Conservation (phyloP, 2,797 vertebrate genomes). For the Oreochromis grahami region DNA sequence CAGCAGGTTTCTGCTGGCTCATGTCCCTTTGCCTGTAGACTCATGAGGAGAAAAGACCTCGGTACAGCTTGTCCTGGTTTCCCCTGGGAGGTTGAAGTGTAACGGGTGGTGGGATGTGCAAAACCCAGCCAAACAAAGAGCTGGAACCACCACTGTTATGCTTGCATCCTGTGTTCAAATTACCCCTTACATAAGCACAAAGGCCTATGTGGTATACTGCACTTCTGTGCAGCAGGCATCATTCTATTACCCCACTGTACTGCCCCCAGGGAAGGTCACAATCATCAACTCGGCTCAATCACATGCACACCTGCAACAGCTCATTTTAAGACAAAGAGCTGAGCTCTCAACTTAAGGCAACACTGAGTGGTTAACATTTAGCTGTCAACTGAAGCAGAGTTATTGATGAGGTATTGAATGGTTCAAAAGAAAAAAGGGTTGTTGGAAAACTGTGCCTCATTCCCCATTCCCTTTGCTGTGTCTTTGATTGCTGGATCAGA, state of each 20-base stretch:
- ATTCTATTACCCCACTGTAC: slow-evolving; percentile 34
- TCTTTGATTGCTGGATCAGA: slow-evolving; percentile 43
- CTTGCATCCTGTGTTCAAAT: slow-evolving; percentile 34
- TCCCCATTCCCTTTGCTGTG: background rate
- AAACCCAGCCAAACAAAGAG: slow-evolving; percentile 45
- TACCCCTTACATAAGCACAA: slow-evolving; percentile 50
- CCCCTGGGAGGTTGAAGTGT: slow-evolving; percentile 26
- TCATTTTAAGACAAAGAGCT: slow-evolving; percentile 46
- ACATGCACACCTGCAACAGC: slow-evolving; percentile 43
- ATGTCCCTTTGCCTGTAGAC: slow-evolving; percentile 33
- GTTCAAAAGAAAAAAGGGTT: slow-evolving; percentile 15
- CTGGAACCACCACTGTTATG: slow-evolving; percentile 20
- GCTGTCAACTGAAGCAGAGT: slow-evolving; percentile 17
- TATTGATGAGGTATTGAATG: slow-evolving; percentile 38
- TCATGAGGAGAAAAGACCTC: background rate
- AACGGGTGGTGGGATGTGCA: slow-evolving; percentile 52
- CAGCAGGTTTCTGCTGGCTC: slow-evolving; percentile 6
- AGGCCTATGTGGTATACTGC: slow-evolving; percentile 26
- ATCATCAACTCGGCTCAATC: slow-evolving; percentile 49
- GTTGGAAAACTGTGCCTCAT: slow-evolving; percentile 23
- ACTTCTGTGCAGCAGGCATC: slow-evolving; percentile 27
- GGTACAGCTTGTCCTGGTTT: slow-evolving; percentile 1
- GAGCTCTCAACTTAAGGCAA: slow-evolving; percentile 13
- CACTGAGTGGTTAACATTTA: background rate
- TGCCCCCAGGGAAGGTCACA: slow-evolving; percentile 53